A percentile compares a stretch with the other conserved stretches of the same genome.
Conservation (phyloP, 2,797 vertebrate species). For the Danio tinwini region DNA sequence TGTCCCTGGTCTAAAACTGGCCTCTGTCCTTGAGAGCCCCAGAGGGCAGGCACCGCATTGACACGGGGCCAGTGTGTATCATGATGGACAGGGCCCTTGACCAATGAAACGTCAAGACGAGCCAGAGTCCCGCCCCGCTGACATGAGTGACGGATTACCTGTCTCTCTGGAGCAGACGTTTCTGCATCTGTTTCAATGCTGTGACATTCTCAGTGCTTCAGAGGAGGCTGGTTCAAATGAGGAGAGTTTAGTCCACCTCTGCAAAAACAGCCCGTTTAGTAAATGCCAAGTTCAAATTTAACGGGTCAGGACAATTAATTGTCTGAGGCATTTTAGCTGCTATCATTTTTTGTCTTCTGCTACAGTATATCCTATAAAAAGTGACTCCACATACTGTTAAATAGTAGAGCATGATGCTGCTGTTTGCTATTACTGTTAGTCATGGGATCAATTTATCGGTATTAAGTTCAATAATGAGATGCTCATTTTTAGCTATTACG, state of each 20-base stretch:
- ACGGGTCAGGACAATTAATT: constrained; percentile 17
- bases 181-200: constrained; percentile 29
- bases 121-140: constrained; percentile 18
- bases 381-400: neutral
- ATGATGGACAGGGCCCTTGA: constrained; percentile 23
- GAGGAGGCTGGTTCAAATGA: neutral
- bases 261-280: constrained; percentile 27
- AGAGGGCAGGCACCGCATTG: constrained; percentile 16
- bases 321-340: neutral
- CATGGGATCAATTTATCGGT: neutral
- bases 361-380: neutral
- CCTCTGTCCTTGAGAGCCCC: constrained; percentile 27
- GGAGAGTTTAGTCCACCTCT: neutral
- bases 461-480: neutral
- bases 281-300: constrained; percentile 37
- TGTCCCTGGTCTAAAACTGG: constrained; percentile 36
- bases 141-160: constrained; percentile 39
- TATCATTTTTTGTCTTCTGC: neutral
- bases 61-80: constrained; percentile 14
- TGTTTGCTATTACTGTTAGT: neutral
- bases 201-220: constrained; percentile 4
- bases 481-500: neutral
- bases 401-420: neutral
- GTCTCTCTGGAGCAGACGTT: constrained; percentile 12
- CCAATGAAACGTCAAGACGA: constrained; percentile 37